These are phyloP conservation scores for Trichomalopsis sarcophagae DNA, from an alignment of 1,140 invertebrate species.

Conservation along the genomic window DNA sequence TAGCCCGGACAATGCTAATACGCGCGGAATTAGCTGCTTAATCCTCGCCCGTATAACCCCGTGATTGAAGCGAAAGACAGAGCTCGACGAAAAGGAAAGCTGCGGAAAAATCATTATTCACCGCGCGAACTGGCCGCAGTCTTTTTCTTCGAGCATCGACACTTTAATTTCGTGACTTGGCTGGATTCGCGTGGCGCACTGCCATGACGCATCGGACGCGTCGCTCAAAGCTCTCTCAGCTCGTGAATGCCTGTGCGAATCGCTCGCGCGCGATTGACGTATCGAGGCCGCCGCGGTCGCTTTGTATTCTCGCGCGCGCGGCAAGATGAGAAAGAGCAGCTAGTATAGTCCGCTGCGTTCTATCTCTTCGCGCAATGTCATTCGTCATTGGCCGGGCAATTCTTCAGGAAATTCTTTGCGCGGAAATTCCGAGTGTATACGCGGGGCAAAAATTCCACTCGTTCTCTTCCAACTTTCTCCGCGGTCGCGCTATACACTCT, in stretches of 20 bases:
- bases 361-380: background rate
- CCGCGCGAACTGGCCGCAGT: background rate
- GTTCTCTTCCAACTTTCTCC: background rate
- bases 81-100: background rate
- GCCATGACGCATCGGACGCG: conserved; percentile 28
- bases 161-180: conserved; percentile 49
- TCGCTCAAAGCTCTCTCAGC: background rate
- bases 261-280: conserved; percentile 40
- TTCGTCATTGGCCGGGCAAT: conserved; percentile 40
- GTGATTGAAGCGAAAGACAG: background rate
- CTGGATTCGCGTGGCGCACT: conserved; percentile 29
- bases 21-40: background rate
- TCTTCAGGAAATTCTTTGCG: conserved; percentile 38
- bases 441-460: background rate
- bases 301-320: conserved; percentile 18
- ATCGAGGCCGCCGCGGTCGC: conserved; percentile 28
- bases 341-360: background rate
- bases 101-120: background rate
- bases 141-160: conserved; percentile 1
- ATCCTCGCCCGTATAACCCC: background rate
- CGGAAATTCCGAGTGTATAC: conserved; percentile 4
- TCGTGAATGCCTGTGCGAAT: conserved; percentile 11
- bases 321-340: background rate
- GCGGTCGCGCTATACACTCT: background rate
- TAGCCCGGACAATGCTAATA: background rate